phyloP scores from a whole-genome alignment of 2,888 invertebrate genomes.

The Conistra vaccinii region DNA sequence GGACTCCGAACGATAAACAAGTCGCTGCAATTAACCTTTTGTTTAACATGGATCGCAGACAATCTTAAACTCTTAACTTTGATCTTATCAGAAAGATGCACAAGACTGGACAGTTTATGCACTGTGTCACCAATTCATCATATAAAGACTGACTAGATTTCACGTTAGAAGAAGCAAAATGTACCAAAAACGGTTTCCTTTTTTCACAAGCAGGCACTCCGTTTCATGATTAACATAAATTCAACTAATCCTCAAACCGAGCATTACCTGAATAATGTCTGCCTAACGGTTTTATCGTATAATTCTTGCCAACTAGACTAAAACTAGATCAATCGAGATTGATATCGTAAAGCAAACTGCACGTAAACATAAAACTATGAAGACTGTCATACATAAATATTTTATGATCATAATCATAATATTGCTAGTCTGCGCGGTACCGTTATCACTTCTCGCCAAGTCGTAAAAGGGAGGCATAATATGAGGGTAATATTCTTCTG shows the following conservation, averaged over 20 bases:
- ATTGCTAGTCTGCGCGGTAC: slow-evolving; percentile 30
- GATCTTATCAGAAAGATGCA: neutral
- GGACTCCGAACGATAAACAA: neutral
- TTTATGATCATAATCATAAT: slow-evolving; percentile 39
- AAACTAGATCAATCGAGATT: slow-evolving; percentile 47
- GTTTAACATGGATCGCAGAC: neutral
- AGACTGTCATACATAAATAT: slow-evolving; percentile 41
- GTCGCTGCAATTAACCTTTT: neutral
- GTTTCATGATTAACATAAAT: neutral
- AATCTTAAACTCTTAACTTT: neutral
- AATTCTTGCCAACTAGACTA: slow-evolving; percentile 44
- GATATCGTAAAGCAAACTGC: slow-evolving; percentile 44
- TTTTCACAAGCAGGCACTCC: neutral
- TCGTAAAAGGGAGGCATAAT: slow-evolving; percentile 34
- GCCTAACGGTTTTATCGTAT: slow-evolving; percentile 11
- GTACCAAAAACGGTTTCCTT: neutral
- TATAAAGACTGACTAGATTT: neutral
- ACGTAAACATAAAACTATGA: slow-evolving; percentile 41
- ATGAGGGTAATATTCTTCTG: neutral
- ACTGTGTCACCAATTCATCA: neutral
- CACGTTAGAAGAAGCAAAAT: neutral
- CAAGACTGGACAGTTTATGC: neutral
- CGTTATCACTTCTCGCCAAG: slow-evolving; percentile 24
- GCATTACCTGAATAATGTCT: slow-evolving; percentile 13
- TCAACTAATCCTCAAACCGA: neutral